Conservation (phyloP, 1,140 invertebrate genomes). For the Argopecten irradians region DNA sequence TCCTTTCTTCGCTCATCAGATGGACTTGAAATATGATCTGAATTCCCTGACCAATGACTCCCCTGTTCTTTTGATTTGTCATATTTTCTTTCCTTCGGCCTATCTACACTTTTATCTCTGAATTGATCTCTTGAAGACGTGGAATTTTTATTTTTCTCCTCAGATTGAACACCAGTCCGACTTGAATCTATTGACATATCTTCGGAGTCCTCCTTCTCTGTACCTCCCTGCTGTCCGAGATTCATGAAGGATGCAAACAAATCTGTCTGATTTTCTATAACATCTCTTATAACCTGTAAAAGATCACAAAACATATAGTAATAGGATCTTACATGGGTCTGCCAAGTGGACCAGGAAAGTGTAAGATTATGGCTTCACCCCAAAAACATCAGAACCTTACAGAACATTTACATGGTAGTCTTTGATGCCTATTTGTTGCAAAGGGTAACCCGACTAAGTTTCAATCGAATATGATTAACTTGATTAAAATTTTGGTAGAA, state of each 20-base stretch:
- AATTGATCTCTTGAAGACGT: not conserved
- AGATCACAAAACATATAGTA: too few species aligned
- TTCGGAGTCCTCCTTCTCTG: not conserved
- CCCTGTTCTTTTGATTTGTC: conserved; percentile 25
- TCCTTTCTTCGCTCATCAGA: not conserved
- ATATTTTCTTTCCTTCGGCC: not conserved
- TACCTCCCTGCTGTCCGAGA: conserved; percentile 21
- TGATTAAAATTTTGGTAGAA: too few species aligned
- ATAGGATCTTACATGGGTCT: too few species aligned
- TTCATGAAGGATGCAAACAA: conserved; percentile 79
- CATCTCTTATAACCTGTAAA: conserved; percentile 71
- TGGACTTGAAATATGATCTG: not conserved
- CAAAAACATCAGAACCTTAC: too few species aligned
- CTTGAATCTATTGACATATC: not conserved
- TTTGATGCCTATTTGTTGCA: too few species aligned
- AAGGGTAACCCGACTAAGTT: too few species aligned
- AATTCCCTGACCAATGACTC: not conserved
- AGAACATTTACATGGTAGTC: too few species aligned
- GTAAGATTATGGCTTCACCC: too few species aligned
- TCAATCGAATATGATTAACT: too few species aligned
- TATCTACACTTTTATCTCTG: conserved; percentile 1
- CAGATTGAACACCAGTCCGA: not conserved
- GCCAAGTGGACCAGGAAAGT: too few species aligned
- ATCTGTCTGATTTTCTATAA: conserved; percentile 75
- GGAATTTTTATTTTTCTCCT: not conserved